Evolutionary conservation across 2,888 invertebrate species (phyloP).

Genomic region (Brenthis ino): DNA sequence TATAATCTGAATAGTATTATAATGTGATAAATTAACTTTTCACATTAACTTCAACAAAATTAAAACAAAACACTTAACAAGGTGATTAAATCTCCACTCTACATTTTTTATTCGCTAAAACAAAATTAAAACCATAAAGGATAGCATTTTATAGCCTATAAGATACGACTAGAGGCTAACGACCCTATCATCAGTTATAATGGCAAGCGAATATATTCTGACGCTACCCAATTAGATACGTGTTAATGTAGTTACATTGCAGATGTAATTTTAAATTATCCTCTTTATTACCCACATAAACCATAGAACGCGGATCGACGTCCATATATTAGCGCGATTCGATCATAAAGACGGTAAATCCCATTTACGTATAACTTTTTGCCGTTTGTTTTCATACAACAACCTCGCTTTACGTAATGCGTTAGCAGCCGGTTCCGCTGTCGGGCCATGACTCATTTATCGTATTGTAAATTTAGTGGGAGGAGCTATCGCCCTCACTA

Average conservation of each 20-base stretch:
- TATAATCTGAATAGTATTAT: too few relatives aligned
- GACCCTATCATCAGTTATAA: conserved; percentile 29
- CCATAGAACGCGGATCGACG: conserved; percentile 66
- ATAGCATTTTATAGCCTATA: conserved; percentile 10
- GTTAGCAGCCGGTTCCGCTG: conserved; percentile 66
- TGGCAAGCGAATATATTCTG: conserved; percentile 22
- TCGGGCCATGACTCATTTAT: conserved; percentile 68
- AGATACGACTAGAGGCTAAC: conserved; percentile 27
- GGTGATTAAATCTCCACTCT: background rate
- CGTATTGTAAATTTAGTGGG: conserved; percentile 80
- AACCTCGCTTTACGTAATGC: conserved; percentile 74
- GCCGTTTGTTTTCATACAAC: conserved; percentile 76
- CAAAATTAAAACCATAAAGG: background rate
- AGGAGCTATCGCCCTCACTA: conserved; percentile 66
- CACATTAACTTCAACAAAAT: too few relatives aligned
- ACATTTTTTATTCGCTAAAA: background rate
- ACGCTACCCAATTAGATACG: conserved; percentile 50
- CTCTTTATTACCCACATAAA: conserved; percentile 66
- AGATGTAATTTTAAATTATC: conserved; percentile 73
- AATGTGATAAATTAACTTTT: too few relatives aligned
- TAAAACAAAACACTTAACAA: background rate
- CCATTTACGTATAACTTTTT: conserved; percentile 58
- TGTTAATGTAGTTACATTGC: conserved; percentile 65
- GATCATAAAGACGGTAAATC: conserved; percentile 74
- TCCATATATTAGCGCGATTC: conserved; percentile 66